Base-by-base conservation (phyloP, 2,888 invertebrate genomes). In the Xanthia togata region DNA sequence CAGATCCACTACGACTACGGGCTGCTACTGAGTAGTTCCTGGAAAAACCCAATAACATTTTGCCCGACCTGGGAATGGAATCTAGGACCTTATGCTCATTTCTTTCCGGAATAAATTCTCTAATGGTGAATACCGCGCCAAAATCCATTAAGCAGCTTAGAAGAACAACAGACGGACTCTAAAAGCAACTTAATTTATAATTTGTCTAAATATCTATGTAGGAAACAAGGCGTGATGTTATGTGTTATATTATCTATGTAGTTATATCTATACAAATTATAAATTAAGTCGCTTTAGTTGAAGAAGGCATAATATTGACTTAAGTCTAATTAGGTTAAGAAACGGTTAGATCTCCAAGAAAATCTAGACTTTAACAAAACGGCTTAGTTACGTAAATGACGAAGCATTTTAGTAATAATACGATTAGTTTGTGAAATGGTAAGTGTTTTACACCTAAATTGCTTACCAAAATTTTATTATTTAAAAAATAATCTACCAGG, bases 381-480 rank as follows among this genome's bases (percentile, higher is more conserved):
- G 70, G 41, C 57, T 62, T 73, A 53, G 53, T 73, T 73, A 82
- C 78, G 68, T 50, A 59, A 85, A 85, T 78, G 68, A 69, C 60
- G 57, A 73, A 35, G 31, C 68, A 12, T 77, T 85, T 77, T 82
- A 63, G 50, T 73, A 73, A 85, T 82, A 68, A 70, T 73, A 81
- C 70, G 68, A 73, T 76, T 60, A 67, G 62, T 70, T 53, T 57
- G 63, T n/a, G 14, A 59, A 82, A 68, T 35, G 26, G 57, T 68
- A 26, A 60, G 69, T 55, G 62, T 26, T 68, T 63, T 67, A 41
- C 2, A 23, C 4, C 41, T 41, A 59, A 4, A 69, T 59, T 78
- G 31, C 23, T 65, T 20, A 35, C 35, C 4, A 23, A 70, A 71
- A 44, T 20, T 53, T 35, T 4, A 20, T 31, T 59, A 9, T 60